Evolutionary conservation across 2,797 vertebrate species (phyloP).

Genomic region (Anguilla obscura): DNA sequence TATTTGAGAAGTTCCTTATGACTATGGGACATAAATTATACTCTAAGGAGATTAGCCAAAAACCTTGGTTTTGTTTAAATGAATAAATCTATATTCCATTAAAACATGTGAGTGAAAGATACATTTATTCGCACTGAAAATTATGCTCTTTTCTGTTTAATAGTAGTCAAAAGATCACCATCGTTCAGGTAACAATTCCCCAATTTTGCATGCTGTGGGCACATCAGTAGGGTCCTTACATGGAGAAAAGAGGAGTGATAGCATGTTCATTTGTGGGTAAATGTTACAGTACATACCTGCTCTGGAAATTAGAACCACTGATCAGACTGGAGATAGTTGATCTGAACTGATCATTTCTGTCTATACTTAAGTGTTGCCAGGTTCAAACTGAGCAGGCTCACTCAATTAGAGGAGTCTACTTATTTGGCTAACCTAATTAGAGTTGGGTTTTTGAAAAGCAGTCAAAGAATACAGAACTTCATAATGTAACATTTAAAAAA

Average conservation of each 20-base stretch:
- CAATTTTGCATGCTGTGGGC: background rate
- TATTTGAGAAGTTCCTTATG: background rate
- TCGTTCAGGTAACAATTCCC: background rate
- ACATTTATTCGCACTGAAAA: background rate
- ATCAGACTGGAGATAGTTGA: background rate
- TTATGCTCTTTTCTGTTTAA: background rate
- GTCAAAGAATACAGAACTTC: background rate
- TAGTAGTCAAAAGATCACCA: background rate
- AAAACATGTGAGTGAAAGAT: background rate
- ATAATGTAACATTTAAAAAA: background rate
- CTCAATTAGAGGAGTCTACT: background rate
- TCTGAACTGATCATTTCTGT: background rate
- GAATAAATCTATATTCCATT: background rate
- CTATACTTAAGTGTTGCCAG: background rate
- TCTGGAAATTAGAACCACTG: background rate
- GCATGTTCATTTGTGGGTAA: background rate
- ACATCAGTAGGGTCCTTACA: background rate
- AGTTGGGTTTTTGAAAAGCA: constrained; percentile 9
- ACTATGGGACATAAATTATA: background rate
- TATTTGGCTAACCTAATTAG: background rate
- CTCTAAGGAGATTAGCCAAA: background rate
- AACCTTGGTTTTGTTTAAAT: background rate
- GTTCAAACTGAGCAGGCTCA: background rate
- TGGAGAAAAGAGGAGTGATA: background rate
- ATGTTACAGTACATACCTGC: background rate